These are phyloP conservation scores for Buceros bicornis DNA, from an alignment of 2,797 vertebrate genomes.

Conservation along the genomic window DNA sequence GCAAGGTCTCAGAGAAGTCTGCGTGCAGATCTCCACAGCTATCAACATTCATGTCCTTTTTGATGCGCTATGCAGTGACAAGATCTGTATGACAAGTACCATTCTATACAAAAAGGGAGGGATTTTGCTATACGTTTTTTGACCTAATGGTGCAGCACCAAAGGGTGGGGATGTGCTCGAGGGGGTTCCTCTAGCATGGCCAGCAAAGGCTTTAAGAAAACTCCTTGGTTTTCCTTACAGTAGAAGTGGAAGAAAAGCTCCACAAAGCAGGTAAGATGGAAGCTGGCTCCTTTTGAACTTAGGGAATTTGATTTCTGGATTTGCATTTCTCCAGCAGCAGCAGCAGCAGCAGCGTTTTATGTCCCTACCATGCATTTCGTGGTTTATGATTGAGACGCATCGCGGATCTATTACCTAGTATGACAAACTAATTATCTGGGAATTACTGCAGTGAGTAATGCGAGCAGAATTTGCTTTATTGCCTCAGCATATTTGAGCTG, in stretches of 20 bases:
- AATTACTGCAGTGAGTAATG: background rate
- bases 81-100: background rate
- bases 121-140: background rate
- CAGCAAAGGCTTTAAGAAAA: background rate
- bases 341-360: background rate
- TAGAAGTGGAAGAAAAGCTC: background rate
- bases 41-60: background rate
- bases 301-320: background rate
- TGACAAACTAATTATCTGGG: slow-evolving; percentile 19
- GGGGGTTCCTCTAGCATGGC: background rate
- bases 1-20: background rate
- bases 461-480: slow-evolving; percentile 12
- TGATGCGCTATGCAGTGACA: background rate
- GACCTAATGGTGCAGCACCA: background rate
- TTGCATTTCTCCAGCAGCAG: background rate
- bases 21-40: background rate
- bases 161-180: too few species aligned
- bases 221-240: background rate
- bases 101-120: background rate
- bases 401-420: background rate
- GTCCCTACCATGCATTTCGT: background rate
- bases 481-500: background rate
- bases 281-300: background rate
- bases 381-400: background rate
- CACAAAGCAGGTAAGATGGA: background rate